Conservation (phyloP, 2,797 vertebrate genomes). For the Microcaecilia unicolor region DNA sequence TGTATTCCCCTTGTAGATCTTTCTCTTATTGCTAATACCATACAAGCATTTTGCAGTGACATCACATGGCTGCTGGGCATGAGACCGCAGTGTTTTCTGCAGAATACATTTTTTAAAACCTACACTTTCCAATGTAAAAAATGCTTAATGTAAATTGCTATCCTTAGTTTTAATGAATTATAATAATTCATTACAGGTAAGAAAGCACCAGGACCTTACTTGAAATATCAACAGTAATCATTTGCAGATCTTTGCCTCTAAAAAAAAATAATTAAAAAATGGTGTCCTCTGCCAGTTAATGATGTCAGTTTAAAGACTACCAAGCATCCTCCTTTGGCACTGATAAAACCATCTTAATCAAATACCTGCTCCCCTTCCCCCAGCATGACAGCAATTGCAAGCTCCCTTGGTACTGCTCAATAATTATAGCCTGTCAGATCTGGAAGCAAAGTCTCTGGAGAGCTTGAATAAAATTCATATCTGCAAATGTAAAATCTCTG, state of each 20-base stretch:
- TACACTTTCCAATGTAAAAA: neutral
- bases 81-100: too few species aligned
- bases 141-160: neutral
- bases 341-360: neutral
- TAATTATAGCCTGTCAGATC: conserved; percentile 9
- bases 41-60: neutral
- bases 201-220: neutral
- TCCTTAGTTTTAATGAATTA: neutral
- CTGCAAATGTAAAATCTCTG: neutral
- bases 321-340: neutral
- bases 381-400: neutral
- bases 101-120: neutral
- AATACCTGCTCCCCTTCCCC: conserved; percentile 10
- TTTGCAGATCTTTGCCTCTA: neutral
- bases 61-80: too few species aligned
- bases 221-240: neutral
- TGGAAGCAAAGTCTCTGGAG: conserved; percentile 1
- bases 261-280: neutral
- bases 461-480: neutral
- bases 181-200: neutral
- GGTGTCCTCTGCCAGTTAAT: conserved; percentile 5
- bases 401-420: conserved; percentile 2
- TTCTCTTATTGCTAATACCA: too few species aligned
- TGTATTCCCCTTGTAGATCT: too few species aligned
- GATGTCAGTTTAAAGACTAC: neutral